These are phyloP conservation scores for Mesembrinibis cayennensis DNA, from an alignment of 2,113 vertebrate species.

Conservation along the genomic window DNA sequence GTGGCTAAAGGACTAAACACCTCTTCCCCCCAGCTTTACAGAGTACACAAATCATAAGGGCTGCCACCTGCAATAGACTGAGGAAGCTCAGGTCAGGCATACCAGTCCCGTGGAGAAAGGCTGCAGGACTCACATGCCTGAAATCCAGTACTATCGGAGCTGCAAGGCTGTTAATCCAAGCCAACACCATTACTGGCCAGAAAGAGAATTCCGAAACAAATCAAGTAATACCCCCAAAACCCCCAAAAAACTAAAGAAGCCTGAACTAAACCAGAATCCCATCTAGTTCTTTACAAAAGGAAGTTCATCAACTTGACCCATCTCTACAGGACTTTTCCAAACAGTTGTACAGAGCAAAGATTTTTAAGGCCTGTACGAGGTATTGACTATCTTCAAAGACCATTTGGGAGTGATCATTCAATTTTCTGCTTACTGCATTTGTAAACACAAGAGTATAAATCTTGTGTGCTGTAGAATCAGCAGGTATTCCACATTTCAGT, in stretches of 20 bases:
- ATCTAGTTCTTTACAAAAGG: background rate
- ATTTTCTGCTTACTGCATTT: background rate
- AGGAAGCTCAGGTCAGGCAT: fast-evolving
- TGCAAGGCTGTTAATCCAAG: background rate
- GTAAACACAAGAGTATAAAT: background rate
- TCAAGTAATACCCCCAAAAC: background rate
- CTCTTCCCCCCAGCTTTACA: background rate
- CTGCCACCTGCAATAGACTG: background rate
- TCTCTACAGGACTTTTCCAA: background rate
- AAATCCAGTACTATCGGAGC: background rate
- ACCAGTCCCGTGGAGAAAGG: background rate
- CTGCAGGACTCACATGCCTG: background rate
- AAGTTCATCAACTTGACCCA: background rate
- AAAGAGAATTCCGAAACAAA: background rate
- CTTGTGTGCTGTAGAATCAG: background rate
- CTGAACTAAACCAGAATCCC: background rate
- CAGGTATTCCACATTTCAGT: background rate
- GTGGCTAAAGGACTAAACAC: background rate
- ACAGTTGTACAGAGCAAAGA: background rate
- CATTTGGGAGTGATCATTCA: background rate
- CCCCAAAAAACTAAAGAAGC: background rate
- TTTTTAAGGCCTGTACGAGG: background rate
- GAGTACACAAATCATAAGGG: fast-evolving
- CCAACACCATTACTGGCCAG: background rate
- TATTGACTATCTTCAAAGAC: background rate